Base-by-base conservation (phyloP, 2,113 vertebrate species). In the Pomatostomus ruficeps region DNA sequence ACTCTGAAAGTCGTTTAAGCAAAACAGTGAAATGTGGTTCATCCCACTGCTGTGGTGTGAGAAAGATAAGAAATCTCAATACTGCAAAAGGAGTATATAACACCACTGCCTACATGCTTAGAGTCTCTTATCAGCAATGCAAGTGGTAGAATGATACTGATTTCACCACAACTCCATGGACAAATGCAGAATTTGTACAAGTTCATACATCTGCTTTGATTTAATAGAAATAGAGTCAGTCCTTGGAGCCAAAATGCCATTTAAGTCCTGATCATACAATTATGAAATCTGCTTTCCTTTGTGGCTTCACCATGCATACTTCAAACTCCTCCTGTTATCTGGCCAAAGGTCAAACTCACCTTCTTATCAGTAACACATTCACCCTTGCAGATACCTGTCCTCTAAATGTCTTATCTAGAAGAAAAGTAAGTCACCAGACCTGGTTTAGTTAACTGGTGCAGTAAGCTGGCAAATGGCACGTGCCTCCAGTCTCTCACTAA, bases 41-140 rank as follows among this genome's bases (percentile, higher is more conserved):
- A 4, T 70, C 13, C 28, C 33, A 63, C 24, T 72, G 48, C 66
- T 61, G 38, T 28, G 31, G 36, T 68, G 31, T n/a, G 59, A 83
- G 55, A 88, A 72, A 31, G 91, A 85, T 83, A 95, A 95, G 58
- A 82, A 95, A 95, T 78, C 70, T 88, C 75, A 73, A 5, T 17
- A 35, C 25, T 71, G 59, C 71, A 73, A 43, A 46, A 66, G 54
- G 23, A 89, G 12, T 8, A 16, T 25, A 10, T 18, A 74, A 2
- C 19, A 49, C 58, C 38, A 43, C 43, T 46, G 23, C 40, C n/a
- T 43, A 35, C 1, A 0, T 1, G 15, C 58, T 57, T 35, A 28
- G 26, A 21, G 36, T 38, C 29, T 63, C 46, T 85, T 94, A 95
- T 48, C 89, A 82, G 67, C 43, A 73, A 71, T 40, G 15, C 74